Conservation (phyloP, 2,797 vertebrate genomes). For the Urosaurus nigricauda region DNA sequence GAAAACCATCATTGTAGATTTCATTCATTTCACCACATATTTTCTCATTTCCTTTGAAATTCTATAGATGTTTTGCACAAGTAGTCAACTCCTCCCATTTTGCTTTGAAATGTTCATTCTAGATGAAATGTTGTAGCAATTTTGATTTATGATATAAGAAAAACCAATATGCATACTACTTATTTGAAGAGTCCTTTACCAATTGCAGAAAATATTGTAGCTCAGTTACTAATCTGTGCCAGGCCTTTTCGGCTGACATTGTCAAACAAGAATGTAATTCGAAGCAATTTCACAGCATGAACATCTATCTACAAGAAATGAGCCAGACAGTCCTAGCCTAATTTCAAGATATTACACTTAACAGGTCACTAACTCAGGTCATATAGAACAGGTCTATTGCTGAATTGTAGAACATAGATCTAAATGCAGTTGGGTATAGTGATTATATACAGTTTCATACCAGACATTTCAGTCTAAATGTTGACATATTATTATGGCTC, state of each 20-base stretch:
- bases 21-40: neutral
- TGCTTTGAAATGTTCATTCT: neutral
- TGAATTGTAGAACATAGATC: neutral
- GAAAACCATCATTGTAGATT: neutral
- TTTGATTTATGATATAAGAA: neutral
- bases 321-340: neutral
- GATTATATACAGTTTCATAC: neutral
- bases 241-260: neutral
- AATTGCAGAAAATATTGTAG: neutral
- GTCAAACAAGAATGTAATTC: neutral
- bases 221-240: neutral
- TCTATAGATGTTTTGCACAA: neutral
- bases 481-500: neutral
- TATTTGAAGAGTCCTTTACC: neutral
- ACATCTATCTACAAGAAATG: neutral
- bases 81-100: neutral
- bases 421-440: neutral
- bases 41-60: neutral
- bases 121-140: neutral
- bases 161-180: neutral
- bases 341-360: constrained; percentile 19
- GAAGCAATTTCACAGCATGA: constrained; percentile 2
- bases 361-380: constrained; percentile 1
- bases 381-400: neutral
- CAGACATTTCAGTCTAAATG: neutral